phyloP scores from a whole-genome alignment of 2,888 invertebrate genomes.

The Ceramica pisi region DNA sequence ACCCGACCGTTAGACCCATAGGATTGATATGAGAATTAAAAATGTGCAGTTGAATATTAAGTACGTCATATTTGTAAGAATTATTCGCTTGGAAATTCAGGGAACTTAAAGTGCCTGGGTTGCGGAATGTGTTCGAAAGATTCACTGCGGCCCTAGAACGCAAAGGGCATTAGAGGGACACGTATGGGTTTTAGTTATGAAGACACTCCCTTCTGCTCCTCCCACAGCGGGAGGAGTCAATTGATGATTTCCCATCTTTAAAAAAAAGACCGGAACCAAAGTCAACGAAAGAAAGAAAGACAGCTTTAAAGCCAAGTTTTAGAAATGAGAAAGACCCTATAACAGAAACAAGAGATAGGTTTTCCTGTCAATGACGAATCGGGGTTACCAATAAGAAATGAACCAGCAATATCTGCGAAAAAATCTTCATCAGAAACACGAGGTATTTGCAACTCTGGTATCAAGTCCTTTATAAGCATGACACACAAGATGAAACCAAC shows the following conservation, averaged over 20 bases:
- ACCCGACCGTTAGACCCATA: conserved; percentile 1
- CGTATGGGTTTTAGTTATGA: too few relatives aligned
- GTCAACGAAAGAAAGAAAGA: too few relatives aligned
- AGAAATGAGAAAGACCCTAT: not conserved
- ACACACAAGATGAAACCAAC: conserved; percentile 9
- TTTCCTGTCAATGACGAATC: conserved; percentile 4
- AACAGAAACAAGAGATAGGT: not conserved
- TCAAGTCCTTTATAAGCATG: not conserved
- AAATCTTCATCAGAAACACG: not conserved
- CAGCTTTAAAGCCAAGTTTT: not conserved
- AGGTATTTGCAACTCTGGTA: not conserved
- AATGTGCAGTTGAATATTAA: not conserved
- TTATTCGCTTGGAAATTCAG: not conserved
- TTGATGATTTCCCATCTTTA: too few relatives aligned
- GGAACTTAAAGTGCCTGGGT: too few relatives aligned
- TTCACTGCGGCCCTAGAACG: too few relatives aligned
- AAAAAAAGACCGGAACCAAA: not conserved
- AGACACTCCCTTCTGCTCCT: too few relatives aligned
- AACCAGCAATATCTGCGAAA: conserved; percentile 10
- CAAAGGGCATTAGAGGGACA: too few relatives aligned
- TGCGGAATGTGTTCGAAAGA: too few relatives aligned
- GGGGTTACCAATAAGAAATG: conserved; percentile 2
- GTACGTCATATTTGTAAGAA: not conserved
- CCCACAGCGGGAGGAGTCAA: too few relatives aligned
- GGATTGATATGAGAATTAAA: conserved; percentile 15